phyloP scores from a whole-genome alignment of 2,888 invertebrate species.

The Actias luna region DNA sequence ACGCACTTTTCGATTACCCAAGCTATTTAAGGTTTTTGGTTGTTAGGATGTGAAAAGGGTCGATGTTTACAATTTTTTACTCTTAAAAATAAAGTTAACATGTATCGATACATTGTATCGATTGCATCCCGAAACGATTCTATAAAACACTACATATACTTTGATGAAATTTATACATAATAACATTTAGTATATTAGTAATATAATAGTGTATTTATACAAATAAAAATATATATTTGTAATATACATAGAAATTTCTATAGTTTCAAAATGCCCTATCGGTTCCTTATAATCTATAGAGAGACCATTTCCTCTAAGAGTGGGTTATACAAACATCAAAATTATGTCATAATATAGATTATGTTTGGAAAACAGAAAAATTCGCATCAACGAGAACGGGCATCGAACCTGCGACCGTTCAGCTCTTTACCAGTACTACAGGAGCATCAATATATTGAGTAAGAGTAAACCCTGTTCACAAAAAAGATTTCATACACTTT shows the following conservation, averaged over 20 bases:
- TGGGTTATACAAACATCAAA: conserved; percentile 41
- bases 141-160: conserved; percentile 66
- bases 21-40: too few relatives aligned
- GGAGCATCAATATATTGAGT: too few relatives aligned
- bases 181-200: conserved; percentile 22
- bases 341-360: conserved; percentile 28
- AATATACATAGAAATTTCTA: conserved; percentile 41
- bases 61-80: too few relatives aligned
- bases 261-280: conserved; percentile 43
- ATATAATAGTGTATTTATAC: background rate
- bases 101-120: conserved; percentile 13
- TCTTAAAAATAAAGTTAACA: background rate
- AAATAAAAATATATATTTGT: conserved; percentile 29
- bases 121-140: conserved; percentile 43
- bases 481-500: too few relatives aligned
- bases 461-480: too few relatives aligned
- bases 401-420: too few relatives aligned
- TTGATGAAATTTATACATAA: conserved; percentile 51
- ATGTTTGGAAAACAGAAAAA: conserved; percentile 11
- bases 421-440: too few relatives aligned
- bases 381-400: too few relatives aligned
- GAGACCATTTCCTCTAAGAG: conserved; percentile 48
- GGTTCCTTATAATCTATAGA: conserved; percentile 51
- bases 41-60: too few relatives aligned
- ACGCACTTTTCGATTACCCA: too few relatives aligned